Conservation (phyloP, 2,113 vertebrate species). For the Podarcis cretensis region DNA sequence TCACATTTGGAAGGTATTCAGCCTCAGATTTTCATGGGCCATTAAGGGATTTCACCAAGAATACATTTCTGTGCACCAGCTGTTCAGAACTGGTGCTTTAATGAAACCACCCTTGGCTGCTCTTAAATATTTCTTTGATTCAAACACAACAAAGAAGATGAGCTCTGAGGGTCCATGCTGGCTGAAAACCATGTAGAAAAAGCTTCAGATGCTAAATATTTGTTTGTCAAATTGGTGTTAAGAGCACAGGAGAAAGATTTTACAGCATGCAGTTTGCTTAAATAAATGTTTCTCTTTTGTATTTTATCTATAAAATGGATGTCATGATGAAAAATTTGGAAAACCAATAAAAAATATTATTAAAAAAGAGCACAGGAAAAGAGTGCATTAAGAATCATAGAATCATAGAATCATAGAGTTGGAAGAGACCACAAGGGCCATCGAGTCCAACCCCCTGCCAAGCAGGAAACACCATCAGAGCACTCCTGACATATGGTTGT, state of each 20-base stretch:
- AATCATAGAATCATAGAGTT: too few species aligned
- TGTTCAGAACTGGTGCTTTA: background rate
- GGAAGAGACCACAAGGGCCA: too few species aligned
- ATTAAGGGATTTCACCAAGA: background rate
- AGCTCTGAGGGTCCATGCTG: background rate
- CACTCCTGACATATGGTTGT: too few species aligned
- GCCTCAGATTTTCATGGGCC: background rate
- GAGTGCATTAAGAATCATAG: background rate
- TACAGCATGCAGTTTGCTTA: too few species aligned
- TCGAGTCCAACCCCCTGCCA: too few species aligned
- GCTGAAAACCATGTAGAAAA: background rate
- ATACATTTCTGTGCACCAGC: background rate
- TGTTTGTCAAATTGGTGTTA: background rate
- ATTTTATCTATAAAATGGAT: too few species aligned
- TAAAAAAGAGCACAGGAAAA: too few species aligned
- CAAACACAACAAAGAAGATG: background rate
- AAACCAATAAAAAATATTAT: too few species aligned
- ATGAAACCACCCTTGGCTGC: background rate
- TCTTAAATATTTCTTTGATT: background rate
- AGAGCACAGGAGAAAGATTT: background rate
- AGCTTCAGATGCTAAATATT: background rate
- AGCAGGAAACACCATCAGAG: too few species aligned
- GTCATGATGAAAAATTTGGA: too few species aligned
- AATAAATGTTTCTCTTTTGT: too few species aligned
- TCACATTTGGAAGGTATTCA: background rate